A percentile compares a stretch with the other conserved stretches of the same genome.
phyloP scores from a whole-genome alignment of 2,113 vertebrate genomes.

The Rhynchopsitta pachyrhyncha region DNA sequence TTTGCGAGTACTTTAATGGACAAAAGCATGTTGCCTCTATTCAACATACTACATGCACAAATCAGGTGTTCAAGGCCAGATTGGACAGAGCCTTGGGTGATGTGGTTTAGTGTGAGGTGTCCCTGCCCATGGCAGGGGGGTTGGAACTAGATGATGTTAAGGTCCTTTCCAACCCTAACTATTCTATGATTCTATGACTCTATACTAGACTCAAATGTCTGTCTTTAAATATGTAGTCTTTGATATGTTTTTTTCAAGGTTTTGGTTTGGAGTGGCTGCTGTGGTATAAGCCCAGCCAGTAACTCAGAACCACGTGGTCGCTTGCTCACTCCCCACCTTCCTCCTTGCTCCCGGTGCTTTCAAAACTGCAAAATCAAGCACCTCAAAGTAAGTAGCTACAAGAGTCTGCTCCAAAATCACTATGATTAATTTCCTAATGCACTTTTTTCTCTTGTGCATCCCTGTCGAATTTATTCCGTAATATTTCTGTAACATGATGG shows the following conservation, averaged over 20 bases:
- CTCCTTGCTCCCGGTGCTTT: neutral
- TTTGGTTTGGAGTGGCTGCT: neutral
- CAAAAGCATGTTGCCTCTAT: neutral
- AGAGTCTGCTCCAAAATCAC: neutral
- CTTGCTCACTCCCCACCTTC: neutral
- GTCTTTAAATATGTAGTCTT: neutral
- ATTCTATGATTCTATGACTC: no score
- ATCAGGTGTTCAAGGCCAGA: no score
- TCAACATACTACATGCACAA: neutral
- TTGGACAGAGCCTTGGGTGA: no score
- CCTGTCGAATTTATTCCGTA: neutral
- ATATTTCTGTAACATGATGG: neutral
- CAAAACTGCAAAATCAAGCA: neutral
- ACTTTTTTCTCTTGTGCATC: neutral
- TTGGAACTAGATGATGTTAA: no score
- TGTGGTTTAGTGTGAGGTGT: no score
- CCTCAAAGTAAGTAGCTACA: neutral
- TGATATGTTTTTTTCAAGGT: neutral
- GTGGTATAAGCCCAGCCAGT: neutral
- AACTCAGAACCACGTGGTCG: neutral
- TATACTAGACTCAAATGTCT: neutral
- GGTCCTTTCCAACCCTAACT: no score
- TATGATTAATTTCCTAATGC: neutral
- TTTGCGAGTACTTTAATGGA: neutral
- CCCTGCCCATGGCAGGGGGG: no score